Evolutionary conservation across 64 coral and sea anemone genomes (phyloP).

Genomic region (Actinia equina): DNA sequence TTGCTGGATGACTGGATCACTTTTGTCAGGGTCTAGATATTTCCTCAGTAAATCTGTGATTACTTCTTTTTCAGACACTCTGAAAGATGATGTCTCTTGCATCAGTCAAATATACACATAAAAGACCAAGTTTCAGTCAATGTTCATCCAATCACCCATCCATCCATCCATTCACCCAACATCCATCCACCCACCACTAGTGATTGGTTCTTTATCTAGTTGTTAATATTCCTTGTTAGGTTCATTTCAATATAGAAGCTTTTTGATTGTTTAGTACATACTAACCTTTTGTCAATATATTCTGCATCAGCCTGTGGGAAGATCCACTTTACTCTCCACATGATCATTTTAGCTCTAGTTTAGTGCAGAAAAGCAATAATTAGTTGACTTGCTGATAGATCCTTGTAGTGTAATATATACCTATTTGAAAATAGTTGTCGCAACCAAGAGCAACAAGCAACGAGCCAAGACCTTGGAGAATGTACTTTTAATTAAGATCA

Average conservation of each 20-base stretch:
- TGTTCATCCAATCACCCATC: too few relatives aligned
- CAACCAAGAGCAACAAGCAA: too few relatives aligned
- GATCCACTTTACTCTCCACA: conserved; percentile 73
- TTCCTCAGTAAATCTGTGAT: conserved; percentile 57
- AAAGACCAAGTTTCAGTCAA: too few relatives aligned
- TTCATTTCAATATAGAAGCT: too few relatives aligned
- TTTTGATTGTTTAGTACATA: neutral
- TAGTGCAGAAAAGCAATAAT: neutral
- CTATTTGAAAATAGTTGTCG: too few relatives aligned
- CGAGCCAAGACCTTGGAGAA: too few relatives aligned
- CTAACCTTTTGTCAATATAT: conserved; percentile 65
- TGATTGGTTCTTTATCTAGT: too few relatives aligned
- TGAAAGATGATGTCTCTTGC: neutral
- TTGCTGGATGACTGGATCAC: conserved; percentile 71
- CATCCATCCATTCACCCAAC: too few relatives aligned
- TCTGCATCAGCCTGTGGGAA: conserved; percentile 70
- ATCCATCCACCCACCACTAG: too few relatives aligned
- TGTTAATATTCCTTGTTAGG: too few relatives aligned
- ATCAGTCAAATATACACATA: neutral
- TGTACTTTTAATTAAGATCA: too few relatives aligned
- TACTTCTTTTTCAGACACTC: conserved; percentile 64
- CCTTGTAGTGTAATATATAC: too few relatives aligned
- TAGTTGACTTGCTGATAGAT: neutral
- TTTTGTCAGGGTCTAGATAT: conserved; percentile 65
- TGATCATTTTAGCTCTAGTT: conserved; percentile 45